A percentile compares a stretch with the other conserved stretches of the same genome.
Evolutionary conservation across 2,113 vertebrate species (phyloP).

Genomic region (Hiodon tergisus): DNA sequence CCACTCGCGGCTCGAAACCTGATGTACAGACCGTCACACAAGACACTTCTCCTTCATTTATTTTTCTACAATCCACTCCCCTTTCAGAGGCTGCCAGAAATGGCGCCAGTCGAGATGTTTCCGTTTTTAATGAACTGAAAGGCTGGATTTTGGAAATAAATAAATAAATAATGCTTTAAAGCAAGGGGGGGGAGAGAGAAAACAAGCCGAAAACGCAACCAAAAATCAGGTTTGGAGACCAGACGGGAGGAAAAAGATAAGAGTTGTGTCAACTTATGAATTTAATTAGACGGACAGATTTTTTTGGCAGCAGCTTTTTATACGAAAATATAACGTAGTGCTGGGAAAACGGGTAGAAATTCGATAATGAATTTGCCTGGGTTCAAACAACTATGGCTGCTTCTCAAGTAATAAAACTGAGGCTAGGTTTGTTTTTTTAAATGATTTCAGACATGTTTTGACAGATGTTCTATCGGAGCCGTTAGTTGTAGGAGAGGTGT

Average conservation of each 20-base stretch:
- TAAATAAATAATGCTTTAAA: too few species aligned
- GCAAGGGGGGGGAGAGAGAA: too few species aligned
- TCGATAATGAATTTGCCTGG: slow-evolving; percentile 34
- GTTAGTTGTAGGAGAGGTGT: slow-evolving; percentile 15
- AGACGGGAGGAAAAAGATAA: slow-evolving; percentile 16
- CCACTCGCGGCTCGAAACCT: not conserved
- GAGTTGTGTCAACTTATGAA: slow-evolving; percentile 24
- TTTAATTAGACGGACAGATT: slow-evolving; percentile 33
- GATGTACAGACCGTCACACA: not conserved
- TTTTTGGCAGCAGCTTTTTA: slow-evolving; percentile 27
- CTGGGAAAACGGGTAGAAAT: slow-evolving; percentile 30
- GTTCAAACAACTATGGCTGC: slow-evolving; percentile 30
- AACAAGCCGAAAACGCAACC: not conserved
- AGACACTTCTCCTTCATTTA: not conserved
- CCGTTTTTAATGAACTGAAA: slow-evolving; percentile 2
- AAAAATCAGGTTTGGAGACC: slow-evolving; percentile 18
- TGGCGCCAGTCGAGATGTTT: not conserved
- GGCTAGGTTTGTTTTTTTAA: slow-evolving; percentile 35
- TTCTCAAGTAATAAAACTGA: slow-evolving; percentile 32
- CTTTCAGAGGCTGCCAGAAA: slow-evolving; percentile 15
- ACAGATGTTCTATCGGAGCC: slow-evolving; percentile 38
- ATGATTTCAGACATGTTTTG: slow-evolving; percentile 42
- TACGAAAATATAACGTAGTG: slow-evolving; percentile 27
- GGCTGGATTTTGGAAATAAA: not conserved
- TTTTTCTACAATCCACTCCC: not conserved